Percentiles rank a stretch among this genome's conserved stretches.
Evolutionary conservation across 2,888 invertebrate genomes (phyloP).

Genomic region (Petrolisthes cinctipes): DNA sequence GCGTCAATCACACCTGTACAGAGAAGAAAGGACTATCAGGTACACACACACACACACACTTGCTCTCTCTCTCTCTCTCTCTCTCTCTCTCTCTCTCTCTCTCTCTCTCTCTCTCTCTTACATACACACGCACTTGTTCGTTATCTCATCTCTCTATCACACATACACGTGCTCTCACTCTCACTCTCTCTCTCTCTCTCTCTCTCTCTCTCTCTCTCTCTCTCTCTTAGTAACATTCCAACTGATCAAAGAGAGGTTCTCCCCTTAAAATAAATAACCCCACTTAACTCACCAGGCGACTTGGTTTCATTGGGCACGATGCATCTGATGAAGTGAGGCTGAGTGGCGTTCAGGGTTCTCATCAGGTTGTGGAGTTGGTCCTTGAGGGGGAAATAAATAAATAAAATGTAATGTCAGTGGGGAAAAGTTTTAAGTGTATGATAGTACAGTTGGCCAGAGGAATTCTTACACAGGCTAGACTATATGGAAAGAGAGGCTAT

Average conservation of each 20-base stretch:
- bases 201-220: constrained; percentile 9
- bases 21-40: neutral
- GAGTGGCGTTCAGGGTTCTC: constrained; percentile 72
- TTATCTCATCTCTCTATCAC: neutral
- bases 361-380: constrained; percentile 72
- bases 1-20: constrained; percentile 73
- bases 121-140: neutral
- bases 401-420: too few species aligned
- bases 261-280: too few species aligned
- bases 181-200: neutral
- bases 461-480: too few species aligned
- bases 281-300: constrained; percentile 67
- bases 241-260: too few species aligned
- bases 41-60: neutral
- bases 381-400: constrained; percentile 70
- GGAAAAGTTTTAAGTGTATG: too few species aligned
- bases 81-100: too few species aligned
- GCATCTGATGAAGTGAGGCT: constrained; percentile 75
- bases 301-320: constrained; percentile 73
- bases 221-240: neutral
- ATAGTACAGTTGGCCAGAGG: too few species aligned
- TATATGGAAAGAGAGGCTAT: too few species aligned
- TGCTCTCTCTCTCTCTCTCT: too few species aligned
- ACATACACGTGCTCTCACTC: neutral
- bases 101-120: too few species aligned